Percentiles rank a stretch among this genome's conserved stretches.
These are phyloP conservation scores for Apus apus DNA, from an alignment of 2,113 vertebrate species.

Conservation along the genomic window DNA sequence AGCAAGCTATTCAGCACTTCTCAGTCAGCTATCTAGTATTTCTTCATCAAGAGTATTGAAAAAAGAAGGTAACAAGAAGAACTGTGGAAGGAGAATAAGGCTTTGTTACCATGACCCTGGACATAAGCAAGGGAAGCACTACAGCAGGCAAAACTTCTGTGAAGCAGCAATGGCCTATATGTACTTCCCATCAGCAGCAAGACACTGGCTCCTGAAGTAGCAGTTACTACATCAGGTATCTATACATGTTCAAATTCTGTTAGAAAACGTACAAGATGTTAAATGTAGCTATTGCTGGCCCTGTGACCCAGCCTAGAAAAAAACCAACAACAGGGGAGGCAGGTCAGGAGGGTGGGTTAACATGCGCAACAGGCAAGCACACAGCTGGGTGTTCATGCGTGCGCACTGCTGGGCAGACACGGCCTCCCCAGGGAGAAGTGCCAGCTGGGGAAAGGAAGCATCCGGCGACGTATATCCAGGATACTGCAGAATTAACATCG, in stretches of 20 bases:
- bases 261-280: neutral
- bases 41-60: neutral
- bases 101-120: neutral
- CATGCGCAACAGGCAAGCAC: accelerated
- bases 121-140: neutral
- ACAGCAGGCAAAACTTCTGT: neutral
- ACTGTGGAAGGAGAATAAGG: neutral
- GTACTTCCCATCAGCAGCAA: neutral
- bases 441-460: neutral
- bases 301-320: neutral
- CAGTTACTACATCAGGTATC: neutral
- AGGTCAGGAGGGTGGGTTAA: neutral
- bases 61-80: neutral
- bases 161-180: neutral
- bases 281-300: neutral
- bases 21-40: neutral
- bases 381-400: accelerated
- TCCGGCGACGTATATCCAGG: neutral
- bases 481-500: neutral
- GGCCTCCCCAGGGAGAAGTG: neutral
- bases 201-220: neutral
- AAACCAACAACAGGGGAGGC: accelerated
- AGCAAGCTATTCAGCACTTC: neutral
- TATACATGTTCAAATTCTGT: neutral
- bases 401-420: accelerated